Evolutionary conservation across 2,888 invertebrate species (phyloP).

Genomic region (Phlogophora meticulosa): DNA sequence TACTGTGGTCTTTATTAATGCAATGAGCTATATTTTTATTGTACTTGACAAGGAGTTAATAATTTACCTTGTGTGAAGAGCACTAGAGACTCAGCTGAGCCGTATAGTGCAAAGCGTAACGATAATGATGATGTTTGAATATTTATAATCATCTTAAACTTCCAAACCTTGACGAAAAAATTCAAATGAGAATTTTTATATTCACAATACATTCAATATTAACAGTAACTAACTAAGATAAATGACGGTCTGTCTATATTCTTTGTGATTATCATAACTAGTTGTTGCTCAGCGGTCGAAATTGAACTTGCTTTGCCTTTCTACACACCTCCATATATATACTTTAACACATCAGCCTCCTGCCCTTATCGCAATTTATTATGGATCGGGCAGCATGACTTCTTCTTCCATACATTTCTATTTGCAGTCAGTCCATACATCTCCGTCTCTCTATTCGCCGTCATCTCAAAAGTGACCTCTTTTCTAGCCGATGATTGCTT

Average conservation of each 20-base stretch:
- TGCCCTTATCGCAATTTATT: too few relatives aligned
- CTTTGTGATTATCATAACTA: background rate
- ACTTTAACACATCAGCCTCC: too few relatives aligned
- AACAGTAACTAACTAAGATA: background rate
- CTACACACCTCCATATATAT: too few relatives aligned
- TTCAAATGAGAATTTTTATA: constrained; percentile 24
- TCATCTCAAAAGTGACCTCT: too few relatives aligned
- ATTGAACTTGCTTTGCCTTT: too few relatives aligned
- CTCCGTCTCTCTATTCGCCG: too few relatives aligned
- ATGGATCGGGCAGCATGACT: too few relatives aligned
- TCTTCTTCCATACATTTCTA: too few relatives aligned
- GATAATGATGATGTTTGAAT: constrained; percentile 9
- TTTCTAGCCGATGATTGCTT: too few relatives aligned
- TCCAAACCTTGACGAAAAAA: constrained; percentile 32
- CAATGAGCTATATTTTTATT: constrained; percentile 34
- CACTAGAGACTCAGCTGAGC: constrained; percentile 12
- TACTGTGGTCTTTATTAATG: constrained; percentile 22
- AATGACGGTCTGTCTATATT: background rate
- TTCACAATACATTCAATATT: constrained; percentile 11
- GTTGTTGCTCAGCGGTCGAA: too few relatives aligned
- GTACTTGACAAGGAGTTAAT: constrained; percentile 21
- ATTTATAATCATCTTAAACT: constrained; percentile 28
- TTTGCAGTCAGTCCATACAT: too few relatives aligned
- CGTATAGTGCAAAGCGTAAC: constrained; percentile 15
- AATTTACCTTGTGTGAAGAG: constrained; percentile 25